A percentile compares a stretch with the other conserved stretches of the same genome.
These are phyloP conservation scores for Chrysolophus pictus DNA, from an alignment of 2,797 vertebrate genomes.

Conservation along the genomic window DNA sequence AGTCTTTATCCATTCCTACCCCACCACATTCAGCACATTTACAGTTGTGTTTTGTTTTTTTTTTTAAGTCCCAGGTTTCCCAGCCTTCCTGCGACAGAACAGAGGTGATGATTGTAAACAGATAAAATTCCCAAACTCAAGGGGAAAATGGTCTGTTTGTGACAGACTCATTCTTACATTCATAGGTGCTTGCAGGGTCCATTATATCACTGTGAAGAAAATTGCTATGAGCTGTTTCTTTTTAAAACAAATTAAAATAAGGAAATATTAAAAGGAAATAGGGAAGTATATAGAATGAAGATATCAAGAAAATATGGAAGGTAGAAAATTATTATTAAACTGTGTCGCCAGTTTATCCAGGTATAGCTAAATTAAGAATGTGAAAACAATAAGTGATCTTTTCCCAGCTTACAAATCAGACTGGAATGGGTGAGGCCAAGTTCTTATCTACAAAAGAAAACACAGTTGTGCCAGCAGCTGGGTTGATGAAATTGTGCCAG, in stretches of 20 bases:
- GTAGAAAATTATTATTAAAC: neutral
- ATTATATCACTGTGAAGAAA: neutral
- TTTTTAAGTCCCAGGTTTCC: neutral
- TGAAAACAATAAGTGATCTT: conserved; percentile 64
- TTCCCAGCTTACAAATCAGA: conserved; percentile 64
- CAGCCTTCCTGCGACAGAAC: neutral
- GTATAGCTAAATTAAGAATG: conserved; percentile 38
- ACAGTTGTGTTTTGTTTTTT: neutral
- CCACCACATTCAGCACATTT: conserved; percentile 22
- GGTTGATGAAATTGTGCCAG: conserved; percentile 30
- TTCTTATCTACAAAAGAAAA: conserved; percentile 57
- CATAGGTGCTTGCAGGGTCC: neutral
- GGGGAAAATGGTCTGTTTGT: neutral
- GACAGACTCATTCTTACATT: neutral
- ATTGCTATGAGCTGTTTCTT: neutral
- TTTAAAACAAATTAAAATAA: neutral
- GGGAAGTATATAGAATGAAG: neutral
- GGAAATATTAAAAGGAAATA: neutral
- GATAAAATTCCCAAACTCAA: neutral
- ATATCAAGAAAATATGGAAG: neutral
- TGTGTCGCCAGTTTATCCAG: neutral
- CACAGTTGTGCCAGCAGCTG: conserved; percentile 53
- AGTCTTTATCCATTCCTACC: neutral
- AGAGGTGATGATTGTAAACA: conserved; percentile 16
- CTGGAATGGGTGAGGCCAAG: conserved; percentile 45